These are phyloP conservation scores for Sepioteuthis lessoniana DNA, from an alignment of 2,888 invertebrate species.

Conservation along the genomic window DNA sequence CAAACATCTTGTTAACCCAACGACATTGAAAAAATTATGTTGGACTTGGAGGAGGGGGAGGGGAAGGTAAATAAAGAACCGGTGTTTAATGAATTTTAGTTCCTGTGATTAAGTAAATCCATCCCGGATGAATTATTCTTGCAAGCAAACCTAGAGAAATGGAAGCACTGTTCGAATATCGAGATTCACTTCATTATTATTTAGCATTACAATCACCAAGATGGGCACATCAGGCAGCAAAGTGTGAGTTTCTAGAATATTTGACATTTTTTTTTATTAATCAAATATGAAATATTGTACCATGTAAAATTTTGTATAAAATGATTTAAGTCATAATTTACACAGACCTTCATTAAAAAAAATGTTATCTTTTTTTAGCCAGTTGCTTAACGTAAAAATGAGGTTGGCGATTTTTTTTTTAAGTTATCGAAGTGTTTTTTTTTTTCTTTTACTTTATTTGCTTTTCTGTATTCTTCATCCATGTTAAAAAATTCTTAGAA, in stretches of 20 bases:
- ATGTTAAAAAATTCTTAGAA: too few relatives aligned
- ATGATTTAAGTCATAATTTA: too few relatives aligned
- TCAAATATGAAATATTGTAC: background rate
- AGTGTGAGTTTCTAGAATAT: background rate
- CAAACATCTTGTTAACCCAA: background rate
- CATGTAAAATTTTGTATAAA: background rate
- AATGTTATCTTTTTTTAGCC: too few relatives aligned
- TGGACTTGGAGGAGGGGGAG: background rate
- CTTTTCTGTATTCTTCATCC: too few relatives aligned
- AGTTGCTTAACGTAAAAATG: too few relatives aligned
- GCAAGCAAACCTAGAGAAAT: background rate
- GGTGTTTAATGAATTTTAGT: background rate
- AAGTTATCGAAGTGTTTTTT: too few relatives aligned
- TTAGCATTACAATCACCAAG: background rate
- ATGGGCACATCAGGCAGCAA: background rate
- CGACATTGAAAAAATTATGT: background rate
- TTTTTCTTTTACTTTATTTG: too few relatives aligned
- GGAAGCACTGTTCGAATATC: background rate
- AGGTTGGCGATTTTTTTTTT: too few relatives aligned
- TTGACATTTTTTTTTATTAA: background rate
- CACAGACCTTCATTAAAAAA: too few relatives aligned
- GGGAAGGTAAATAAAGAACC: background rate
- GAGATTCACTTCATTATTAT: background rate
- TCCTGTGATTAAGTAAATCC: background rate
- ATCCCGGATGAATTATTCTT: background rate